Evolutionary conservation across 1,140 invertebrate species (phyloP).

Genomic region (Pseudomyrmex pallidus): DNA sequence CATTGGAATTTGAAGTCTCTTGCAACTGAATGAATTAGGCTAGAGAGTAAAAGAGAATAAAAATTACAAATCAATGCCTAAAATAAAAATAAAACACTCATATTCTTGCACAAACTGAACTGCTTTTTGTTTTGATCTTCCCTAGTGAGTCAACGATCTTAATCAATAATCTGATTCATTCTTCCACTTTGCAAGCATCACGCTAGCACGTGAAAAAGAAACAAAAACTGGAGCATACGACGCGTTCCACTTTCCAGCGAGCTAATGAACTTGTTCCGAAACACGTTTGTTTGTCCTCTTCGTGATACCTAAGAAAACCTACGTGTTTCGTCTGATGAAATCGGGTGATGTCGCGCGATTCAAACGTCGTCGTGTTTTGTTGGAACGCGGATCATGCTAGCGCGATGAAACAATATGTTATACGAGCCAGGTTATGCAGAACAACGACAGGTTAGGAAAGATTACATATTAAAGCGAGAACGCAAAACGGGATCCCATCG

Average conservation of each 20-base stretch:
- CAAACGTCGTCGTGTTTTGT: not conserved
- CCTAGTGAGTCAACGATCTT: not conserved
- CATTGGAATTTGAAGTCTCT: not conserved
- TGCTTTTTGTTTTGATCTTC: too few species aligned
- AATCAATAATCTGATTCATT: not conserved
- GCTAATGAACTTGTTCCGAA: not conserved
- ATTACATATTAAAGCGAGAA: constrained; percentile 37
- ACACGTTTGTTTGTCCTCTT: constrained; percentile 22
- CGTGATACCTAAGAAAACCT: not conserved
- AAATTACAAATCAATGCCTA: not conserved
- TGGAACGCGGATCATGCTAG: constrained; percentile 12
- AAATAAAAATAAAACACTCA: not conserved
- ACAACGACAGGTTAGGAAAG: constrained; percentile 65
- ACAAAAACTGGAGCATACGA: not conserved
- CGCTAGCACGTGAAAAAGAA: not conserved
- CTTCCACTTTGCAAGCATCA: not conserved
- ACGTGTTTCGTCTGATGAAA: not conserved
- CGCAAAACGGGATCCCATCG: constrained; percentile 20
- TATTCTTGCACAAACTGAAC: not conserved
- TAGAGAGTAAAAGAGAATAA: not conserved
- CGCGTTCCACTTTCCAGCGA: constrained; percentile 15
- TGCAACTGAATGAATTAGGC: not conserved
- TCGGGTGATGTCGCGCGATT: not conserved
- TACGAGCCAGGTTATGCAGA: constrained; percentile 74
- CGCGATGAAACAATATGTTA: constrained; percentile 77